Evolutionary conservation across 2,113 vertebrate species (phyloP).

Genomic region (Colius striatus): DNA sequence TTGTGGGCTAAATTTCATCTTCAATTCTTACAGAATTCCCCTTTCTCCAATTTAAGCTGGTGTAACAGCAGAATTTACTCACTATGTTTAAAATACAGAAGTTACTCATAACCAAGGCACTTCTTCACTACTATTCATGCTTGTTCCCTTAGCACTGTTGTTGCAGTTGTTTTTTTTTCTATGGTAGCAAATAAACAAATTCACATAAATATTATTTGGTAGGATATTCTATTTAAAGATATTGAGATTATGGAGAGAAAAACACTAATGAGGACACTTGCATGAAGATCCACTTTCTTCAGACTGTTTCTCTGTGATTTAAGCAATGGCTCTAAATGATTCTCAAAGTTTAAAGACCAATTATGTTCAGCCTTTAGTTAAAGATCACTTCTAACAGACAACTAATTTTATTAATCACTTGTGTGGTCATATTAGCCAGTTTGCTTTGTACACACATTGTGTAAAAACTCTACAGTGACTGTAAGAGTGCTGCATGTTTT

Average conservation of each 20-base stretch:
- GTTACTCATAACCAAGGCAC: slow-evolving; percentile 12
- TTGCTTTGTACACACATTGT: not conserved
- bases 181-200: slow-evolving; percentile 49
- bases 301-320: slow-evolving; percentile 8
- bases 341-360: slow-evolving; percentile 14
- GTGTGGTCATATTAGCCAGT: slow-evolving; percentile 2
- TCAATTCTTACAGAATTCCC: not conserved
- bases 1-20: not conserved
- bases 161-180: slow-evolving; percentile 32
- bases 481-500: not conserved
- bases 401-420: slow-evolving; percentile 21
- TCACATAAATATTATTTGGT: slow-evolving; percentile 37
- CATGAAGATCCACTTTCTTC: not conserved
- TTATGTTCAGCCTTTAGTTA: slow-evolving; percentile 49
- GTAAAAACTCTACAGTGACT: slow-evolving; percentile 21
- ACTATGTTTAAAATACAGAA: slow-evolving; percentile 64
- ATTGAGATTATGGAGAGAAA: not conserved
- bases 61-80: slow-evolving; percentile 37
- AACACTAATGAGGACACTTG: not conserved
- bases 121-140: slow-evolving; percentile 22
- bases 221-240: slow-evolving; percentile 29
- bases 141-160: not conserved
- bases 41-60: not conserved
- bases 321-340: slow-evolving; percentile 8
- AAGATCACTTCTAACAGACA: slow-evolving; percentile 25